Evolutionary conservation across 2,113 vertebrate species (phyloP).

Genomic region (Zootoca vivipara): DNA sequence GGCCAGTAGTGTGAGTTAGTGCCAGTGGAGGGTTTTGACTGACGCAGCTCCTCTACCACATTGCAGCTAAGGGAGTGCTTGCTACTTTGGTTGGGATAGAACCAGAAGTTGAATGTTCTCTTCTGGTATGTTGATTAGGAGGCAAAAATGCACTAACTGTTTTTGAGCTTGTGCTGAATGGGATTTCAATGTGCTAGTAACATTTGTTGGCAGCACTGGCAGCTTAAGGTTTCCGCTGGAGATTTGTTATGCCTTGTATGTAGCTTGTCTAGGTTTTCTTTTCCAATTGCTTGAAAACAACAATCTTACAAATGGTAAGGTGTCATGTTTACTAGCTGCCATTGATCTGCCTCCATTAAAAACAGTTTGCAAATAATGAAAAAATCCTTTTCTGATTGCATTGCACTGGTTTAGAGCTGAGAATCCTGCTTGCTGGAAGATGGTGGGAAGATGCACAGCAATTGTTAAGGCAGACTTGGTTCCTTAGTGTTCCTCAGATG

Average conservation of each 20-base stretch:
- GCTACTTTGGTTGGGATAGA: background rate
- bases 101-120: background rate
- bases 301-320: background rate
- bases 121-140: slow-evolving; percentile 24
- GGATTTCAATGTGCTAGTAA: background rate
- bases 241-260: slow-evolving; percentile 3
- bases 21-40: background rate
- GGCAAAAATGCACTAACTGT: background rate
- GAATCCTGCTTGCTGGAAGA: background rate
- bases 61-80: background rate
- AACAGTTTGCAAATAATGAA: background rate
- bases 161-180: background rate
- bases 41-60: background rate
- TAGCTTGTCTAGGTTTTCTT: background rate
- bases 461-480: background rate
- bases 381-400: background rate
- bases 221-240: background rate
- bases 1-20: background rate
- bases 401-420: background rate
- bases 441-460: background rate
- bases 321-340: background rate
- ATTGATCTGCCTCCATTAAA: background rate
- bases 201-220: background rate
- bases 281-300: background rate
- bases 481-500: no score